Evolutionary conservation across 1,140 invertebrate species (phyloP).

Genomic region (Eubasilissa regina): DNA sequence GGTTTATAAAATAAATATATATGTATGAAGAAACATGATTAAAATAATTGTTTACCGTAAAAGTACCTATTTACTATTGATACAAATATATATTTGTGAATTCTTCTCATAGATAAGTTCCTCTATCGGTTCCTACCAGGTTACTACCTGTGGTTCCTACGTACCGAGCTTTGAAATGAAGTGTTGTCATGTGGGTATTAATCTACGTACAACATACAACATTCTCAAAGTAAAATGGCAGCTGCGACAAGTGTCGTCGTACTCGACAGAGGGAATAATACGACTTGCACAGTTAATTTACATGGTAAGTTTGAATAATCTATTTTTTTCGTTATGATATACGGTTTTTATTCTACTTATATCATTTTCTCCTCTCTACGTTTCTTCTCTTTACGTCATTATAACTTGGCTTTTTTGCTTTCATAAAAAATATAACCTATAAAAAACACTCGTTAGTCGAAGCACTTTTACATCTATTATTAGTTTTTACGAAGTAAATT

Average conservation of each 20-base stretch:
- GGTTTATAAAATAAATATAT: too few relatives aligned
- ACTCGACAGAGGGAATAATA: slow-evolving; percentile 94
- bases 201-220: slow-evolving; percentile 63
- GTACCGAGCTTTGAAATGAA: not conserved
- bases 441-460: slow-evolving; percentile 55
- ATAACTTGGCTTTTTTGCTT: slow-evolving; percentile 48
- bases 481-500: slow-evolving; percentile 21
- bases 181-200: slow-evolving; percentile 20
- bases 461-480: slow-evolving; percentile 38
- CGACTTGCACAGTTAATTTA: slow-evolving; percentile 94
- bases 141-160: slow-evolving; percentile 6
- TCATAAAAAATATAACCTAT: slow-evolving; percentile 60
- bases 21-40: too few relatives aligned
- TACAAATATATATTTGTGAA: too few relatives aligned
- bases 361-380: slow-evolving; percentile 4
- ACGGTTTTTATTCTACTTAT: slow-evolving; percentile 14
- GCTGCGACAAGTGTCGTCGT: slow-evolving; percentile 93
- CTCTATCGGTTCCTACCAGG: not conserved
- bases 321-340: not conserved
- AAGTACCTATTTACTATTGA: too few relatives aligned
- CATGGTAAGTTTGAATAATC: slow-evolving; percentile 80
- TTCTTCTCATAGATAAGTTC: too few relatives aligned
- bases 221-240: slow-evolving; percentile 76
- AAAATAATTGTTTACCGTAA: too few relatives aligned
- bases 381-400: slow-evolving; percentile 25